Base-by-base conservation (phyloP, 2,113 vertebrate genomes). In the Arizona elegans region DNA sequence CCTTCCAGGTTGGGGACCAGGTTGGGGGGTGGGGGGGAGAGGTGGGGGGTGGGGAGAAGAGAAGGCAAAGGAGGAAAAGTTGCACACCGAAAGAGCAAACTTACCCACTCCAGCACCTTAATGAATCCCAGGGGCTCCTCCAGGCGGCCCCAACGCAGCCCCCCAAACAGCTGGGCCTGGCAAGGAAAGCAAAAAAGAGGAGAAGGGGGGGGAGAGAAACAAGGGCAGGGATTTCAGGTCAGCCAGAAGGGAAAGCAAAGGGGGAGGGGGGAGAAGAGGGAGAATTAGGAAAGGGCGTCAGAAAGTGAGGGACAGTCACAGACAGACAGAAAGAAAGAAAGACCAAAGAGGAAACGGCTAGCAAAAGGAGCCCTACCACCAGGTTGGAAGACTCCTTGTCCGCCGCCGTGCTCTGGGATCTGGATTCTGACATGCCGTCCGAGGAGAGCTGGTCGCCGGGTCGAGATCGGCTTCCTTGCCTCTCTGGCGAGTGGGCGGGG, bases 121-220 rank as follows among this genome's bases (percentile, higher is more conserved):
- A 99, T 98, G 95, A 99, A 99, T 8, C 98, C 99, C 95, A 99
- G 94, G 1, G 99, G 99, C 94, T 99, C 99, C 94, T 98, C 98
- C 95, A 99, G 96, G 26, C 98, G 98, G 53, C 96, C 97, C 94
- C 99, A 96, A 94, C 98, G 98, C 75, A 99, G 94, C 59, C 93
- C 97, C 91, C 98, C 97, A 11, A 97, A 95, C 94, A 98, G 95
- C 2, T 97, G 97, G 90, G 97, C 97, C 97, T 97, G 97, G 96
- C 94, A 96, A 93, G 53, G 93, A 92, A 92, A 95, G 95, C 92
- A 9, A 62, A 93, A 81, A n/a, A 50, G 26, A 11, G n/a, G 33
- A 2, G 6, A 47, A 0, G 38, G 9, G 53, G n/a, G 10, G 15
- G 56, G 38, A 9, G 89, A 59, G 70, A 62, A 38, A 50, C 47